These are phyloP conservation scores for Halocynthia aurantium DNA, from an alignment of 23 tunicate genomes.

Conservation along the genomic window DNA sequence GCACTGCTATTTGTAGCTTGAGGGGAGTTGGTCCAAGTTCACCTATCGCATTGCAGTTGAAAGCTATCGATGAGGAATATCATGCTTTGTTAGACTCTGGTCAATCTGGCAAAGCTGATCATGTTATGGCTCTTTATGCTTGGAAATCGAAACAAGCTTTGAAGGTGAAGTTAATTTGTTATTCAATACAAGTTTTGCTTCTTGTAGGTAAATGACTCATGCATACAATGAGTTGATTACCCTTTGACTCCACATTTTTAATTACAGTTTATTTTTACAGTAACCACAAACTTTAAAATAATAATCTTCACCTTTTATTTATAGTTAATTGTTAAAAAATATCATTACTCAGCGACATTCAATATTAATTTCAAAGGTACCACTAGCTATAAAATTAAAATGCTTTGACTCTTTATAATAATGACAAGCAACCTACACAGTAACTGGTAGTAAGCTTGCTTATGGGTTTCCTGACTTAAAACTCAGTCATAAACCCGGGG, in stretches of 20 bases:
- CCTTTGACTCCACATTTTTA: no score
- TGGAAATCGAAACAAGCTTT: conserved; percentile 85
- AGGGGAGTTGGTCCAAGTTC: conserved; percentile 70
- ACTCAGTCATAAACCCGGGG: conserved; percentile 18
- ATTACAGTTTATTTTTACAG: background rate
- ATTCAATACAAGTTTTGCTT: background rate
- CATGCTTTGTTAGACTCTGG: conserved; percentile 49
- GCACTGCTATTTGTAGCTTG: conserved; percentile 66
- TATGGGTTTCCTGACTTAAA: background rate
- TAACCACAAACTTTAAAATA: background rate
- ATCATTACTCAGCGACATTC: no score
- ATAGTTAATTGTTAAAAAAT: background rate
- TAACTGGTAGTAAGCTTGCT: conserved; percentile 29
- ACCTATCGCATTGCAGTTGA: conserved; percentile 80
- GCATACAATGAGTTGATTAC: background rate
- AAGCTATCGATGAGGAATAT: conserved; percentile 89
- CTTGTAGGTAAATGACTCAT: background rate
- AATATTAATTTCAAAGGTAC: no score
- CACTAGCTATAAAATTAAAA: background rate
- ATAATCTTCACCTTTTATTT: background rate
- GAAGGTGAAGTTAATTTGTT: conserved; percentile 22
- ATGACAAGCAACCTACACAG: background rate
- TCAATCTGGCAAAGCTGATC: conserved; percentile 73
- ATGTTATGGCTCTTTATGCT: conserved; percentile 69
- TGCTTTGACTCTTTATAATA: background rate